Evolutionary conservation across 1,140 invertebrate species (phyloP).

Genomic region (Atta texana): DNA sequence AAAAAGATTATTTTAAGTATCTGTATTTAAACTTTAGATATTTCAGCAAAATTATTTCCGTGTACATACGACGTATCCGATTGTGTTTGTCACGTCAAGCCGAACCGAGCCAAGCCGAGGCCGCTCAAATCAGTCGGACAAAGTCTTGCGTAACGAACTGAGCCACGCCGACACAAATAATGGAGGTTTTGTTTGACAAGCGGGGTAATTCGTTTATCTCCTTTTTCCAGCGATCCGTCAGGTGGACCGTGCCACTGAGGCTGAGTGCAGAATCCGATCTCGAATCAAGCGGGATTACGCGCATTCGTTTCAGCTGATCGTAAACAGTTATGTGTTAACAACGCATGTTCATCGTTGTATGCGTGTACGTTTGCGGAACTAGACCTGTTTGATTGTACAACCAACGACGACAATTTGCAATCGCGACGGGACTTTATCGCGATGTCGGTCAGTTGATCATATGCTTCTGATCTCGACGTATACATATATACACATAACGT

Average conservation of each 20-base stretch:
- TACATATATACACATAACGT: not conserved
- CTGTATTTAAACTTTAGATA: too few relatives aligned
- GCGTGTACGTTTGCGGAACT: constrained; percentile 15
- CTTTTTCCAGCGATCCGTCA: constrained; percentile 73
- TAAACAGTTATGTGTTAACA: constrained; percentile 75
- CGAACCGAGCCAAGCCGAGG: not conserved
- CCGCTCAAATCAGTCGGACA: constrained; percentile 65
- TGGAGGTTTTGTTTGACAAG: constrained; percentile 75
- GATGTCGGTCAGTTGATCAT: constrained; percentile 5
- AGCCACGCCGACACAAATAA: constrained; percentile 74
- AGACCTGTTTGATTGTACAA: constrained; percentile 49
- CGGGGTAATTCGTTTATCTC: constrained; percentile 76
- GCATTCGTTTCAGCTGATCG: constrained; percentile 75
- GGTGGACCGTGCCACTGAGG: constrained; percentile 50
- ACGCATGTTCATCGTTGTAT: constrained; percentile 44
- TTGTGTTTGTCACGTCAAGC: constrained; percentile 41
- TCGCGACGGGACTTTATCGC: constrained; percentile 27
- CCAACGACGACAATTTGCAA: constrained; percentile 54
- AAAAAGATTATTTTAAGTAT: too few relatives aligned
- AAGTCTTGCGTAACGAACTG: constrained; percentile 76
- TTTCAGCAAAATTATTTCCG: too few relatives aligned
- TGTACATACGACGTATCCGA: constrained; percentile 11
- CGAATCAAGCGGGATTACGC: constrained; percentile 74
- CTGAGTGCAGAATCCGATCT: constrained; percentile 30
- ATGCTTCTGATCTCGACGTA: not conserved